These are phyloP conservation scores for Carollia perspicillata DNA, from an alignment of 2,113 vertebrate genomes.

Conservation along the genomic window DNA sequence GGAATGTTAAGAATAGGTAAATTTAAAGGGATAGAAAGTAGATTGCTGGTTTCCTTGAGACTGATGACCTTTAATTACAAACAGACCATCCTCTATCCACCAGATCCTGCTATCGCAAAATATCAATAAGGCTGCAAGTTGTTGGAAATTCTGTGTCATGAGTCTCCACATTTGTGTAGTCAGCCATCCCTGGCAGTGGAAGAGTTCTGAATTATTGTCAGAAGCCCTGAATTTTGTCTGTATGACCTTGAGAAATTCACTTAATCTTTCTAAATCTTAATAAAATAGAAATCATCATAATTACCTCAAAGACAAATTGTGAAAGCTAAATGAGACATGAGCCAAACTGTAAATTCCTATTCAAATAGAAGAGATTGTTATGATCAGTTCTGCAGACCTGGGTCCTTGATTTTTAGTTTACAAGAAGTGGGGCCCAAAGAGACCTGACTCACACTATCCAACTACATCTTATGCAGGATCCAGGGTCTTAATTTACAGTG, in stretches of 20 bases:
- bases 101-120: not conserved
- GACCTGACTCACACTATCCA: not conserved
- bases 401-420: not conserved
- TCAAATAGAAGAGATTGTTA: not conserved
- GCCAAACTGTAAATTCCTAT: not conserved
- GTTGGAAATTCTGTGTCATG: not conserved
- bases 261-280: constrained; percentile 1
- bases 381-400: not conserved
- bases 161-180: not conserved
- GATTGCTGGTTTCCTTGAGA: not conserved
- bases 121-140: not conserved
- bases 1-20: not conserved
- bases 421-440: not conserved
- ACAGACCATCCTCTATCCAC: not conserved
- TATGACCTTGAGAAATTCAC: not conserved
- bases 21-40: not conserved
- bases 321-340: not conserved
- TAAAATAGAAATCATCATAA: not conserved
- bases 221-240: not conserved
- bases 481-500: not conserved
- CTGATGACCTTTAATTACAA: not conserved
- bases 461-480: not conserved
- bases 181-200: not conserved
- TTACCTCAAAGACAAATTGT: not conserved
- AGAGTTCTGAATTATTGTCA: not conserved